These are phyloP conservation scores for Phthorimaea operculella DNA, from an alignment of 1,140 invertebrate genomes.

Conservation along the genomic window DNA sequence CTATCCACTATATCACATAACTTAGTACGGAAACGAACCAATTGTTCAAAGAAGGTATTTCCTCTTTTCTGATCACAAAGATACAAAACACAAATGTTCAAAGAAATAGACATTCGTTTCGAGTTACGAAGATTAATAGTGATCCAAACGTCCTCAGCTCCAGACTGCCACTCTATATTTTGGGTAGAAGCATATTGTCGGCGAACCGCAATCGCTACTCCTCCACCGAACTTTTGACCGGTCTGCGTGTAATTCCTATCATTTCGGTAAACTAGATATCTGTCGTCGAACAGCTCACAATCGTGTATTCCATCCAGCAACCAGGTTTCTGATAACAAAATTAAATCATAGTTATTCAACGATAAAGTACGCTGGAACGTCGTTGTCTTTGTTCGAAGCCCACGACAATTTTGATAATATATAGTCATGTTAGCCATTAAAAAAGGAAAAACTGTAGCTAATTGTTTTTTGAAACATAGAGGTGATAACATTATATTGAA, in stretches of 20 bases:
- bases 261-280: constrained; percentile 8
- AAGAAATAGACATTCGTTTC: neutral
- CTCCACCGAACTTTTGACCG: constrained; percentile 10
- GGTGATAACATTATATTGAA: too few relatives aligned
- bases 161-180: neutral
- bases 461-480: too few relatives aligned
- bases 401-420: too few relatives aligned
- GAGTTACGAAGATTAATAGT: neutral
- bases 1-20: neutral
- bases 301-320: constrained; percentile 8
- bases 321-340: constrained; percentile 14
- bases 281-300: constrained; percentile 11
- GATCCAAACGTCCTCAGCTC: constrained; percentile 12
- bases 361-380: too few relatives aligned
- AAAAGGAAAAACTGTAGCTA: too few relatives aligned
- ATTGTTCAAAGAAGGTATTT: neutral
- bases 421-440: too few relatives aligned
- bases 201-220: constrained; percentile 10
- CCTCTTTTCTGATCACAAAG: neutral
- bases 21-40: neutral
- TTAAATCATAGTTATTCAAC: constrained; percentile 11
- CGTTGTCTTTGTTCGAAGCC: too few relatives aligned
- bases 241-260: constrained; percentile 6
- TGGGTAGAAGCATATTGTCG: neutral
- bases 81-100: neutral